phyloP scores from a whole-genome alignment of 2,797 vertebrate species.

The Staurois parvus region DNA sequence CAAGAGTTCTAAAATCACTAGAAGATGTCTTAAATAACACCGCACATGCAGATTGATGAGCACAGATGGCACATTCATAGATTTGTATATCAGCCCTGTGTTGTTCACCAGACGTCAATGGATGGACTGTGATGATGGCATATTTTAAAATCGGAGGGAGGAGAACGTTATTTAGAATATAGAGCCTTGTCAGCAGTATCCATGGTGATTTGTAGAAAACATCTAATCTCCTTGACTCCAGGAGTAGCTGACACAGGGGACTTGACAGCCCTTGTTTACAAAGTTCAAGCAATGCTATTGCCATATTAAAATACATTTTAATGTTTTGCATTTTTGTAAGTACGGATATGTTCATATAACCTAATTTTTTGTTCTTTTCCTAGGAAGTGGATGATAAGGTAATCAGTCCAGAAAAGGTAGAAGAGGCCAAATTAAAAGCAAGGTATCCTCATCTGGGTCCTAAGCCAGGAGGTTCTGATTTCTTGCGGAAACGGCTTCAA shows the following conservation, averaged over 20 bases:
- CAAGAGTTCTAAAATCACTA: neutral
- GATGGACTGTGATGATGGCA: neutral
- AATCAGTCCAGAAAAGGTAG: slow-evolving; percentile 91
- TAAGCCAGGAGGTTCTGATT: slow-evolving; percentile 95
- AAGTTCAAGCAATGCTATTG: no score
- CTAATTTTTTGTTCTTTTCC: slow-evolving; percentile 58
- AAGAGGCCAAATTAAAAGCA: slow-evolving; percentile 97
- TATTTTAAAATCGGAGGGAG: neutral
- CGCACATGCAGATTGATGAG: neutral
- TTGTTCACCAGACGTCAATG: neutral
- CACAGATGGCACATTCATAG: neutral
- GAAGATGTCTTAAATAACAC: neutral
- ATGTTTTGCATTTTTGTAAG: no score
- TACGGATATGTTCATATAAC: neutral
- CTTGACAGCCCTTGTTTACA: no score
- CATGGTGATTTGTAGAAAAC: neutral
- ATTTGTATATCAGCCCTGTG: neutral
- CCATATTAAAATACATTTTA: no score
- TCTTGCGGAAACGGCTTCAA: slow-evolving; percentile 95
- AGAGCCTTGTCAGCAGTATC: neutral
- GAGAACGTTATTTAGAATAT: neutral
- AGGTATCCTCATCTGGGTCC: slow-evolving; percentile 95
- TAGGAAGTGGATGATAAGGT: slow-evolving; percentile 94
- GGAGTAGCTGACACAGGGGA: neutral
- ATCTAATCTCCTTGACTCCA: neutral